Base-by-base conservation (phyloP, 1,140 invertebrate genomes). In the Zaprionus camerounensis region DNA sequence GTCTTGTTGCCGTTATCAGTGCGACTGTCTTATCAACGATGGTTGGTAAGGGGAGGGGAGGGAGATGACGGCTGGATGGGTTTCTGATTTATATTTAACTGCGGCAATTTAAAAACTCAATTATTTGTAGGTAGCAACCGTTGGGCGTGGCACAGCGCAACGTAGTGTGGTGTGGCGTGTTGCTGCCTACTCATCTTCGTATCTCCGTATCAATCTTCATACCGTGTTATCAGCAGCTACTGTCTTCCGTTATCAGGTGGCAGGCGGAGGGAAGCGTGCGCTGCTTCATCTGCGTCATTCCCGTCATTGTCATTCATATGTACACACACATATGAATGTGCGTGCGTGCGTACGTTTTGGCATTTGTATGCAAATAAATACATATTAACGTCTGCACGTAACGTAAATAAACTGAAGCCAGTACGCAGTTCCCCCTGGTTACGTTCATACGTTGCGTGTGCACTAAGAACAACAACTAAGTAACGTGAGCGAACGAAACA, bases 81-180 rank as follows among this genome's bases (percentile, higher is more conserved):
- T 64, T 67, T 71, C 13, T 69, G 57, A 82, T 79, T 83, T 83
- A 83, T 83, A 80, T 73, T 80, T 83, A 82, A 80, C 58, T 79
- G 57, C 58, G 61, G 71, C 51, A 62, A 69, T 62, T 81, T 57
- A 71, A 17, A 46, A 81, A 71, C 36, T 70, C 58, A 71, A 41
- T 53, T 46, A 69, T 46, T 41, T 63, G 55, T 59, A 75, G 73
- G n/a, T 76, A 71, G 73, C 73, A 76, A 76, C 73, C 34, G 36
- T 55, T 59, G 68, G 68, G 73, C 61, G 73, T 74, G 65, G 51
- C 55, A 34, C 38, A 31, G 34, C 57, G 20, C 51, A 31, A 51
- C 59, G 41, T 71, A 17, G 73, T 68, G 67, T 71, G 68, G 59
- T 76, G 59, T 76, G 34, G 73, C 73, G 67, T 76, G 73, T 71